Conservation (phyloP, 37 sponge, comb jelly and placozoan genomes). For the Hexactinellida sp. region DNA sequence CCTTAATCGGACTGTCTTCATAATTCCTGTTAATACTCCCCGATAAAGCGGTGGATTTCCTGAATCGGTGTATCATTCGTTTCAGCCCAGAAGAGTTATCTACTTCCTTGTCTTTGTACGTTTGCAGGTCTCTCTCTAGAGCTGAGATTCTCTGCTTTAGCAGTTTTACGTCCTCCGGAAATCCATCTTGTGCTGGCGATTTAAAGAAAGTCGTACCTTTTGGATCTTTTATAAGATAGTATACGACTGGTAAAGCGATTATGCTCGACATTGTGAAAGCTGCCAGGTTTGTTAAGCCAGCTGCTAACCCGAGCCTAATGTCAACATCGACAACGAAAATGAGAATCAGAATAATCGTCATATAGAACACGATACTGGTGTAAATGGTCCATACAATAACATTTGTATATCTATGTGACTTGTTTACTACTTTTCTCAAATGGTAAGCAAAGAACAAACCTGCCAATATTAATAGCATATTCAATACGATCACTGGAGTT, state of each 20-base stretch:
- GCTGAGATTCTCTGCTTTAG: neutral
- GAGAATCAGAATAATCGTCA: neutral
- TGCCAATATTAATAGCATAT: neutral
- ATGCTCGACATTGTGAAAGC: neutral
- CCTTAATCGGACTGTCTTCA: neutral
- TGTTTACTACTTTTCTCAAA: neutral
- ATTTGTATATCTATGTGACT: neutral
- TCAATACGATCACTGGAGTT: neutral
- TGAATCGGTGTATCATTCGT: neutral
- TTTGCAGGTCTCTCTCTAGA: neutral
- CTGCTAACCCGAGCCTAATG: neutral
- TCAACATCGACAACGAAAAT: neutral
- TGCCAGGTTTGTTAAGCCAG: neutral
- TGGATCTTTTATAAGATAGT: slow-evolving; percentile 1
- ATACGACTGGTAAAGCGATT: neutral
- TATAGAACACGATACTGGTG: neutral
- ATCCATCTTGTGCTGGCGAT: neutral
- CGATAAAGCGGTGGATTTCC: neutral
- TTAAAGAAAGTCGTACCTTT: neutral
- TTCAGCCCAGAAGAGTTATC: neutral
- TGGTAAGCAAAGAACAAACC: neutral
- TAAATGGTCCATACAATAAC: neutral
- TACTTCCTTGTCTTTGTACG: neutral
- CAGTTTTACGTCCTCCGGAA: neutral
- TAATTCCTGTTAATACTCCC: neutral